Evolutionary conservation across 1,140 invertebrate genomes (phyloP), one percentile per base, ranked within the genome.

Genomic region (Drosophila suzukii): DNA sequence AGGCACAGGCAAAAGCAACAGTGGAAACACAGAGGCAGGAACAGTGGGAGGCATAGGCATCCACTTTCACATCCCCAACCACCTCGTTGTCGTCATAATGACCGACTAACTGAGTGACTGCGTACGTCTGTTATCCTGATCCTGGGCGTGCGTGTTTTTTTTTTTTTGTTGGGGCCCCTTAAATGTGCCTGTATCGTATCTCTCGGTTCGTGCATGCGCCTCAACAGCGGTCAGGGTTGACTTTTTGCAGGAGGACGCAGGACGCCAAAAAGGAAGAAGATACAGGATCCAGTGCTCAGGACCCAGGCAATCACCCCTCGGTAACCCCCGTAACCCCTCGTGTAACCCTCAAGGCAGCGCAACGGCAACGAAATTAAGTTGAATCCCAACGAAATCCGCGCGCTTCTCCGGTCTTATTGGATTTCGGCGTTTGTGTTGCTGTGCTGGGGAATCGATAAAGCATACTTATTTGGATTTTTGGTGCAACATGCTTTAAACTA

Each of bases 391-490:
- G 38, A 68, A 57, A 65, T 79, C 70, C 75, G 76, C 63, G 63
- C 79, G 77, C 74, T 78, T 81, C 72, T 85, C 77, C 74, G 83
- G 83, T 71, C 81, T 84, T 77, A 84, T 86, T 78, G 75, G 70
- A 57, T 86, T 85, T 85, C 72, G 51, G 44, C 15, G 47, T 43
- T 39, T 59, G n/a, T 63, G 32, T 63, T 7, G 36, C 34, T 78
- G 73, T 50, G 47, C 61, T 62, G 41, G 56, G 61, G 75, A 88
- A 86, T 86, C 82, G 82, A 86, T 86, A 86, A 86, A 88, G 82
- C 82, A 86, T 86, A 82, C 82, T 88, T 86, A 86, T 86, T 86
- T 82, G 83, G 78, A 81, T 82, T 82, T 86, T 79, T 88, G 83
- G 70, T 86, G 82, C 82, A 86, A 76, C 82, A 86, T 88, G 82